phyloP scores from a whole-genome alignment of 2,888 invertebrate species.

The Tetramorium bicarinatum region DNA sequence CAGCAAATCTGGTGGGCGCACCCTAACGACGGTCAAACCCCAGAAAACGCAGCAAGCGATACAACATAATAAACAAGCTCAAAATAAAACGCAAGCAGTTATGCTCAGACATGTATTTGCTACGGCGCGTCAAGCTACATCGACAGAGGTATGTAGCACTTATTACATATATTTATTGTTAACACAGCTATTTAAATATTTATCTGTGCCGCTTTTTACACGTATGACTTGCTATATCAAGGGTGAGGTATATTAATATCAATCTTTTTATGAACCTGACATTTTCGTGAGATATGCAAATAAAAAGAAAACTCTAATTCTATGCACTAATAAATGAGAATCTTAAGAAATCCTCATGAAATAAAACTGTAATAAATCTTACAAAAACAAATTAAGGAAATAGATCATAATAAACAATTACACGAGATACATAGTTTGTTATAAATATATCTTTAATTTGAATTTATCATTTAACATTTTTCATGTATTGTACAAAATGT shows the following conservation, averaged over 20 bases:
- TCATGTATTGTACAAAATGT: conserved; percentile 20
- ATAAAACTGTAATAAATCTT: not conserved
- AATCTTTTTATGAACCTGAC: not conserved
- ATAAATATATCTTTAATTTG: conserved; percentile 15
- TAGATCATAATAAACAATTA: conserved; percentile 1
- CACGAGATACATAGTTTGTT: not conserved
- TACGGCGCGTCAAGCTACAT: conserved; percentile 81
- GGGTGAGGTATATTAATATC: conserved; percentile 30
- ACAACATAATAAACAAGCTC: conserved; percentile 81
- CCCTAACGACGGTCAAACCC: conserved; percentile 82
- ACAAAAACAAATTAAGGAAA: not conserved
- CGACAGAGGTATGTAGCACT: conserved; percentile 79
- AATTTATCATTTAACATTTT: conserved; percentile 13
- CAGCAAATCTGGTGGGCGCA: conserved; percentile 82
- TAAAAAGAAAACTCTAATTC: not conserved
- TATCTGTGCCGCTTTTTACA: conserved; percentile 10
- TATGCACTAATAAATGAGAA: not conserved
- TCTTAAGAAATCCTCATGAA: not conserved
- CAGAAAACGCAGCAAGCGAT: conserved; percentile 81
- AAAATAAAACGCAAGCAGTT: conserved; percentile 83
- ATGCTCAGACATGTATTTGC: conserved; percentile 84
- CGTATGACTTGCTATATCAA: not conserved
- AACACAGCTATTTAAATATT: conserved; percentile 6
- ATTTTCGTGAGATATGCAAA: not conserved
- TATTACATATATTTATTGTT: not conserved